Conservation (phyloP, 2,797 vertebrate genomes). For the Fistularia tabacaria region DNA sequence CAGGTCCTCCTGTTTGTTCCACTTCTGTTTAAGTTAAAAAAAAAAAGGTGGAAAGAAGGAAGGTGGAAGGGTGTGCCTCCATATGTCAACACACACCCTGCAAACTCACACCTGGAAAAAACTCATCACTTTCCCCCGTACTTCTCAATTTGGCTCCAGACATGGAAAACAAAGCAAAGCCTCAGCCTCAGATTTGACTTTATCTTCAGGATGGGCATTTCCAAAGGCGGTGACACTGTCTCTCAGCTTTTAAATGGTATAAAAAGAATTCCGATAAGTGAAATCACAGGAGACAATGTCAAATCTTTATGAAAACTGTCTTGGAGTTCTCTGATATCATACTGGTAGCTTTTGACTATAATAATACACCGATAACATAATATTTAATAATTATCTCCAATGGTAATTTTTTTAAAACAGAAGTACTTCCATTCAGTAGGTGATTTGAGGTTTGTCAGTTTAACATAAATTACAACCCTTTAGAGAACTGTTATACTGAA, state of each 20-base stretch:
- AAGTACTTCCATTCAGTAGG: too few relatives aligned
- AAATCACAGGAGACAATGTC: conserved; percentile 25
- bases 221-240: conserved; percentile 58
- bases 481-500: too few relatives aligned
- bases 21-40: too few relatives aligned
- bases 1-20: too few relatives aligned
- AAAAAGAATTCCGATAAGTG: conserved; percentile 56
- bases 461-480: too few relatives aligned
- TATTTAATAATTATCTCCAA: too few relatives aligned
- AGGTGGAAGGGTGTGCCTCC: conserved; percentile 13
- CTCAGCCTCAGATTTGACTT: conserved; percentile 35
- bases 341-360: conserved; percentile 15
- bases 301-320: conserved; percentile 33
- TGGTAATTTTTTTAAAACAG: too few relatives aligned
- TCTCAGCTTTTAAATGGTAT: conserved; percentile 47
- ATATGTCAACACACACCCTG: conserved; percentile 22
- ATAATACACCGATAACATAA: conserved; percentile 1
- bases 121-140: conserved; percentile 48
- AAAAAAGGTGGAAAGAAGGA: conserved; percentile 10
- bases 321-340: conserved; percentile 1
- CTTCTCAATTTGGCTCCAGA: conserved; percentile 17
- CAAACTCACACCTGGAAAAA: conserved; percentile 59
- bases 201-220: conserved; percentile 71
- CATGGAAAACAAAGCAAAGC: conserved; percentile 56
- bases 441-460: too few relatives aligned